Evolutionary conservation across 2,888 invertebrate species (phyloP), one percentile per base, ranked within the genome.

Genomic region (Tenthredo scrophulariae): DNA sequence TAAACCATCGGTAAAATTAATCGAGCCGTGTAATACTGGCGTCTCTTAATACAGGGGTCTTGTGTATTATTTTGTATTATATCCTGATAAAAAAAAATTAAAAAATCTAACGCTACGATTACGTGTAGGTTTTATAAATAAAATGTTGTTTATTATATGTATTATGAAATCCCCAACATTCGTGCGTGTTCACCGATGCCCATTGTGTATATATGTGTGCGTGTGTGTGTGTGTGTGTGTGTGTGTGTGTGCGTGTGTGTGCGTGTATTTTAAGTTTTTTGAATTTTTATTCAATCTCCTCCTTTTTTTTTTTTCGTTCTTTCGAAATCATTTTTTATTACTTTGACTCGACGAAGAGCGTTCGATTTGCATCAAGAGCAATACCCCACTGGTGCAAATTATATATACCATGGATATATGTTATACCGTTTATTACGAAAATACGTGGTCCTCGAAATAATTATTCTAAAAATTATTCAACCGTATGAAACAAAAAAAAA

Each of bases 141-240:
- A 58, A 54, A 29, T 54, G 5, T 33, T 58, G n/a, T 33, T 7
- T 22, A 29, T 77, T 1, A 62, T 62, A 62, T 79, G 29, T 54
- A 58, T 79, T 54, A 37, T 33, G 29, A n/a, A 80, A 62, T 80
- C 40, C 37, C 79, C 33, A 80, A 80, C 58, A 80, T 62, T 80
- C 58, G 58, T 80, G 40, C 80, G 80, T 62, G 83, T 84, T 84
- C 84, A 75, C 65, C 84, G 77, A 84, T 50, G 77, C 67, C 84
- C 84, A 84, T 75, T 84, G 29, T 65, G 77, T 65, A 40, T 22
- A 46, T 62, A 18, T 40, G 29, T 7, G 0, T 58, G 62, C 62
- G 13, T 62, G 9, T 46, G 7, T 77, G 77, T 77, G 13, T 65
- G 7, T 77, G 22, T 84, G n/a, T 84, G 22, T 67, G 18, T 65